Conservation (phyloP, 2,113 vertebrate genomes). For the Forbesichthys agassizii region DNA sequence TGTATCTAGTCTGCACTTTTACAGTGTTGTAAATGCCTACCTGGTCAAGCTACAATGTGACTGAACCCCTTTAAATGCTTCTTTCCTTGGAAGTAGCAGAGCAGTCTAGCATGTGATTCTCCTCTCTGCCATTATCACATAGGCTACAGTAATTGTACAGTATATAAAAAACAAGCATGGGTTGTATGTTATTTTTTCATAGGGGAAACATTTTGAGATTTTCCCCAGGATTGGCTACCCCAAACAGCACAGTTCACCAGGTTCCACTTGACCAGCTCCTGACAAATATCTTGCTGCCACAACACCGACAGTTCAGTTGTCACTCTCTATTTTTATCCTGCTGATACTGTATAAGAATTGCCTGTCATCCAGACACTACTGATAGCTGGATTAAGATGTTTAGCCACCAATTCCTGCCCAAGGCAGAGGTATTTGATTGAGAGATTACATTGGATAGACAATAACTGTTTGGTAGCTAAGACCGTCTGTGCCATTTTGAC, state of each 20-base stretch:
- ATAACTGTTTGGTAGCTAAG: conserved; percentile 10
- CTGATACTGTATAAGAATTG: conserved; percentile 22
- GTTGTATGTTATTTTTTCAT: too few relatives aligned
- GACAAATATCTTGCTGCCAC: conserved; percentile 38
- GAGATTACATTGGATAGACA: conserved; percentile 18
- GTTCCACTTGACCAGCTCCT: conserved; percentile 43
- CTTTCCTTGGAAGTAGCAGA: too few relatives aligned
- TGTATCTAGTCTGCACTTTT: conserved; percentile 51
- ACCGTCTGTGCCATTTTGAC: background rate
- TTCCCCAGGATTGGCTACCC: conserved; percentile 19
- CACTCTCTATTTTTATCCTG: conserved; percentile 27
- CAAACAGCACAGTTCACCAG: conserved; percentile 35
- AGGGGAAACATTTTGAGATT: too few relatives aligned
- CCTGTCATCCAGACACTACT: conserved; percentile 14
- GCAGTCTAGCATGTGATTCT: too few relatives aligned
- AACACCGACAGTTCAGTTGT: conserved; percentile 14
- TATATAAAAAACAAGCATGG: conserved; percentile 12
- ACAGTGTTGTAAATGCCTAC: conserved; percentile 36
- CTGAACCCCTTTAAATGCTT: background rate
- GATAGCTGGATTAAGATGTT: conserved; percentile 25
- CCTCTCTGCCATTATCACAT: conserved; percentile 19
- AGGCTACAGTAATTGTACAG: conserved; percentile 19
- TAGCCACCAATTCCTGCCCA: conserved; percentile 30
- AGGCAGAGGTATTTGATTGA: conserved; percentile 14
- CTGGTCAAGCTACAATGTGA: too few relatives aligned